Base-by-base conservation (phyloP, 2,888 invertebrate species). In the Thecocarcelia acutangulata region DNA sequence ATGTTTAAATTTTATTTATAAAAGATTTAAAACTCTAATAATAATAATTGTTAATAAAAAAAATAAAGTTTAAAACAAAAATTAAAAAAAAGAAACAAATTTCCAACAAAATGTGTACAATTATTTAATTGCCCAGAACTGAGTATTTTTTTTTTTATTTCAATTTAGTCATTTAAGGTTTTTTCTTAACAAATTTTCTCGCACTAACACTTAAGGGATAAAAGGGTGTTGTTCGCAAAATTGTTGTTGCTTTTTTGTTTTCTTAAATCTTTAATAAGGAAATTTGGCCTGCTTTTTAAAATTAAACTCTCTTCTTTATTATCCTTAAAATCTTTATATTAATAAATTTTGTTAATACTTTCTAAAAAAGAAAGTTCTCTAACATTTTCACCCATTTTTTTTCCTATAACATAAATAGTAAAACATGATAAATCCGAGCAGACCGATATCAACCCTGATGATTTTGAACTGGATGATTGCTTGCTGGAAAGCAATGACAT, bases 381-480 rank as follows among this genome's bases (percentile, higher is more conserved):
- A n/a, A n/a, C n/a, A n/a, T n/a, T n/a, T n/a, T n/a, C n/a, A n/a
- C n/a, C n/a, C n/a, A n/a, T n/a, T n/a, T n/a, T 70, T 11, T 76
- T 79, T 69, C 19, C 21, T 13, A 28, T 61, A 61, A 33, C 33
- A 8, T 6, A 33, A 80, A 42, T 85, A 90, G 89, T 87, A 78
- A 90, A 90, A 80, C 90, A 90, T 84, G 90, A 90, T 85, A 90
- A 90, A 80, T 89, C 90, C 63, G 90, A 90, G 64, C 90, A 90
- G 83, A 90, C 90, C 46, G 90, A 90, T 70, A 87, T 90, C 64
- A 86, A 89, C 46, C 89, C 88, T 0, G 90, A 91, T 79, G 90
- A 90, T 81, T 90, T 90, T 78, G 90, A 90, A 76, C 85, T 90
- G 80, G 90, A 90, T 59, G 90, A 90, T 84, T 90, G 90, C 54